Evolutionary conservation across 1,140 invertebrate genomes (phyloP), one percentile per base, ranked within the genome.

Genomic region (Aplysia californica): DNA sequence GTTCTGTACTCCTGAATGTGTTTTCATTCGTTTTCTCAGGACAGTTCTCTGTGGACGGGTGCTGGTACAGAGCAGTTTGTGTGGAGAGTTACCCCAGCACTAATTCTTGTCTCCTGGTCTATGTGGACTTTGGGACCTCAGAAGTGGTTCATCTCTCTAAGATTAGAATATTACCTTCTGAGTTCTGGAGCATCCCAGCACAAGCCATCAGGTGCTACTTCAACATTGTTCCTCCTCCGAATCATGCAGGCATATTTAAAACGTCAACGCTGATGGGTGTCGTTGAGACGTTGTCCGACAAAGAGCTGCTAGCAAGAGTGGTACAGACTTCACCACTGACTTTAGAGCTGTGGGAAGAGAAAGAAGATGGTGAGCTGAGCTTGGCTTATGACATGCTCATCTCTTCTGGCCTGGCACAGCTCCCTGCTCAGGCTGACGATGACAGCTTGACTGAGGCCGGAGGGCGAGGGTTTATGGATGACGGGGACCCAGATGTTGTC

Each of bases 51-150:
- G 55, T 18, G 26, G 72, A 75, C 38, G 31, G 66, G n/a, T 10
- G 36, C 21, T 44, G 59, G 72, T 75, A 75, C 39, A 10, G 72
- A n/a, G n/a, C n/a, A n/a, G n/a, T n/a, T n/a, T n/a, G n/a, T n/a
- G n/a, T n/a, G n/a, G n/a, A n/a, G n/a, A n/a, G n/a, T n/a, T n/a
- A n/a, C n/a, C n/a, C n/a, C n/a, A n/a, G n/a, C n/a, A n/a, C n/a
- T n/a, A n/a, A n/a, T n/a, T n/a, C n/a, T n/a, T n/a, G 72, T 23
- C 61, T 75, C 0, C 39, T 75, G 6, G 21, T 66, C 20, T 75
- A 50, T 35, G 33, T 75, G 31, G 72, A 75, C 55, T 75, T 41
- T 33, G 72, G 72, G 21, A 75, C 72, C 2, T 38, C 38, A 10
- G 72, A 75, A 66, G n/a, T 75, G 4, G n/a, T 75, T 5, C 41